Evolutionary conservation across 2,113 vertebrate species (phyloP), one percentile per base, ranked within the genome.

Genomic region (Electrona antarctica): DNA sequence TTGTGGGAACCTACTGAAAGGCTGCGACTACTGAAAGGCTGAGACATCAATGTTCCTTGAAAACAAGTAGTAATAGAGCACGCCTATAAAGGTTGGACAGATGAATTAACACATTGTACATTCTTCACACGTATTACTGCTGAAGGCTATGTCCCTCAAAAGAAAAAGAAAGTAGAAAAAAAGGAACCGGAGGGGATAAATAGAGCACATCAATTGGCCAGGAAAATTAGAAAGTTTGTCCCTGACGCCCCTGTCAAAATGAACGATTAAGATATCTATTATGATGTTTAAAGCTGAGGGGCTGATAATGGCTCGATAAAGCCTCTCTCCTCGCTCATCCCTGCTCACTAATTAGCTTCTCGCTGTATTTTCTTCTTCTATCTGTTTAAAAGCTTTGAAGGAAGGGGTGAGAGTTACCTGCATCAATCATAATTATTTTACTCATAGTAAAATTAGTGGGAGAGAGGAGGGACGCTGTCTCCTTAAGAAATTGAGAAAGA

Each of bases 361-460:
- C 59, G 64, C 63, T 73, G 77, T 83, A 82, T 83, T 81, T 71
- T 82, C 73, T 78, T 55, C 67, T 67, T 69, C 80, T 74, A 82
- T 89, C 81, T 83, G 71, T 88, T 89, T 85, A 74, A 88, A 78
- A 69, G 70, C 80, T 90, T 86, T 76, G 76, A 88, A 87, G 67
- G 74, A 84, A 89, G 68, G 33, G 33, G 33, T 80, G 76, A 89
- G 69, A 89, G 82, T 73, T 84, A 92, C 85, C 88, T 91, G 83
- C 86, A 89, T 92, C 85, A 87, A 88, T 92, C 90, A 90, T 91
- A 89, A 91, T 92, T 92, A 91, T 88, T 93, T 85, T 82, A 81
- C 86, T 76, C 71, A 78, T 83, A 58, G 85, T 89, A 90, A 91
- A 91, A 87, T 92, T 88, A 90, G 80, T 76, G 45, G 41, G 57